phyloP scores from a whole-genome alignment of 1,140 invertebrate species.

The Saccostrea cuccullata region DNA sequence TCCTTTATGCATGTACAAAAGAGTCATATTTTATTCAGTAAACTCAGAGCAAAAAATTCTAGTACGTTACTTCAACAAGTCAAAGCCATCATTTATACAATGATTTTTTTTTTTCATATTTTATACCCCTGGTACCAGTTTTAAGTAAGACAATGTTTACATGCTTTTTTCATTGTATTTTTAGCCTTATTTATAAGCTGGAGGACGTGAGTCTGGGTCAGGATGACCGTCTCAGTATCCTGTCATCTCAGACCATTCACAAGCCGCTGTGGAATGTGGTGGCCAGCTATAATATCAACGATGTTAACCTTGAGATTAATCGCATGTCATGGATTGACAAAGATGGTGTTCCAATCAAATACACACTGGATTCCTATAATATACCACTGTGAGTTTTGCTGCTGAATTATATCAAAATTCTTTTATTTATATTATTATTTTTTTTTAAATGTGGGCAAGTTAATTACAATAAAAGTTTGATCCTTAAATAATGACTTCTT shows the following conservation, averaged over 20 bases:
- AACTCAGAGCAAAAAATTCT: too few species aligned
- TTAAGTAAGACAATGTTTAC: not conserved
- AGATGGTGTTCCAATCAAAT: slow-evolving; percentile 59
- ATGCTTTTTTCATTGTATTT: not conserved
- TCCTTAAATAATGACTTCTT: too few species aligned
- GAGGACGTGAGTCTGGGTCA: slow-evolving; percentile 43
- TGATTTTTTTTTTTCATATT: too few species aligned
- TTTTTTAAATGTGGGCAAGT: too few species aligned
- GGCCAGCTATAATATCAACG: slow-evolving; percentile 43
- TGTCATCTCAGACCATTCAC: slow-evolving; percentile 46
- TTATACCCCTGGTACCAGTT: not conserved
- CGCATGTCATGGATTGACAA: slow-evolving; percentile 61
- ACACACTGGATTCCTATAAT: slow-evolving; percentile 60
- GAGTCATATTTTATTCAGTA: too few species aligned
- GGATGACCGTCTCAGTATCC: slow-evolving; percentile 44
- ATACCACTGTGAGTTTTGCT: slow-evolving; percentile 62
- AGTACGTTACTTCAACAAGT: too few species aligned
- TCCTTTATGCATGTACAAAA: too few species aligned
- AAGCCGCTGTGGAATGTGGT: slow-evolving; percentile 62
- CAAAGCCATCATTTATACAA: too few species aligned
- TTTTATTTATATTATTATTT: too few species aligned
- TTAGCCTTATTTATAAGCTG: slow-evolving; percentile 52
- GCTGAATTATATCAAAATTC: not conserved
- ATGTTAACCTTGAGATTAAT: slow-evolving; percentile 56
- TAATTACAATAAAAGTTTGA: too few species aligned